These are phyloP conservation scores for Cydia amplana DNA, from an alignment of 1,140 invertebrate species.

Conservation along the genomic window DNA sequence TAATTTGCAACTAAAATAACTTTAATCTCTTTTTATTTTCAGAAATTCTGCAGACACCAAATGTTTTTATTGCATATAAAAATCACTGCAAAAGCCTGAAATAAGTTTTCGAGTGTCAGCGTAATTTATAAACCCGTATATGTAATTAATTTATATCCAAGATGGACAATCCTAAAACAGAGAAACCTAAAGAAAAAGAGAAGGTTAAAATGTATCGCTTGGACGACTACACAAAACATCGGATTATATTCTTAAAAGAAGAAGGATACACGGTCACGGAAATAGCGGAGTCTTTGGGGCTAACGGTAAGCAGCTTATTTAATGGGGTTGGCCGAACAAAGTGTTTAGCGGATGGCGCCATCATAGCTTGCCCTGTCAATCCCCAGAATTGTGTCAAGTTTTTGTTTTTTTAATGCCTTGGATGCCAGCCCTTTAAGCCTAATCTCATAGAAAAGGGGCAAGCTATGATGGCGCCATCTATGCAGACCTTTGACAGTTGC, in stretches of 20 bases:
- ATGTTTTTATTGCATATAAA: neutral
- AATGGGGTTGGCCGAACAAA: too few species aligned
- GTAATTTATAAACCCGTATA: neutral
- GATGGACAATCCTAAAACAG: neutral
- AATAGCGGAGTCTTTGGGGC: constrained; percentile 2
- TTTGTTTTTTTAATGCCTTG: too few species aligned
- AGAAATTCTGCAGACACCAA: neutral
- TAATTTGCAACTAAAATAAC: too few species aligned
- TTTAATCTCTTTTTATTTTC: too few species aligned
- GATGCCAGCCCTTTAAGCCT: too few species aligned
- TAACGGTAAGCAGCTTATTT: neutral
- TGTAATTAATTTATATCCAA: neutral
- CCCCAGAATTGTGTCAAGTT: too few species aligned
- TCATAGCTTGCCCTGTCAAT: too few species aligned
- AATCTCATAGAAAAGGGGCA: too few species aligned
- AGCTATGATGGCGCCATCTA: too few species aligned
- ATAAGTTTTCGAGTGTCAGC: neutral
- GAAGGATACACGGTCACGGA: constrained; percentile 12
- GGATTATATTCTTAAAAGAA: constrained; percentile 25
- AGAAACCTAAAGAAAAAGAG: neutral
- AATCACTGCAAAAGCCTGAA: neutral
- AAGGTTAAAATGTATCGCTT: constrained; percentile 8
- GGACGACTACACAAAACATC: constrained; percentile 9
- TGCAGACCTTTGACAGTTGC: too few species aligned
- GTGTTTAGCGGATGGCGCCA: too few species aligned